phyloP scores from a whole-genome alignment of 2,797 vertebrate species.

The Scyliorhinus canicula region DNA sequence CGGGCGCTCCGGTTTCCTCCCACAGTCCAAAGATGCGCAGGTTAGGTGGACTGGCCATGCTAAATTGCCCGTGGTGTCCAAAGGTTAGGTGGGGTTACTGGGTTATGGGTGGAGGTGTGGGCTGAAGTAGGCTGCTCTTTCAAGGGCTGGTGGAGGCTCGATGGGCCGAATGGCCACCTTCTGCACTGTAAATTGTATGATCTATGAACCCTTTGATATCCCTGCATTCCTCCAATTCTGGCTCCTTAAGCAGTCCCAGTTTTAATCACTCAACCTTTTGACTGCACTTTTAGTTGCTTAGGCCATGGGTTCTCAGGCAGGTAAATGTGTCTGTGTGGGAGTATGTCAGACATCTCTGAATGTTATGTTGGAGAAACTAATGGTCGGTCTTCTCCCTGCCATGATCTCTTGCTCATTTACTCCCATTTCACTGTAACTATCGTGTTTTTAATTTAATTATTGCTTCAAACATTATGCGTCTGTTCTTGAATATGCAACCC shows the following conservation, averaged over 20 bases:
- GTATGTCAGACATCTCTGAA: not conserved
- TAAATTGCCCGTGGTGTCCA: no score
- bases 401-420: not conserved
- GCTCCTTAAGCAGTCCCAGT: not conserved
- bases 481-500: not conserved
- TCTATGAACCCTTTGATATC: not conserved
- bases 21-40: no score
- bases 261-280: not conserved
- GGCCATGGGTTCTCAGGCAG: not conserved
- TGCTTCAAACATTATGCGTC: not conserved
- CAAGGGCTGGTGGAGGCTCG: no score
- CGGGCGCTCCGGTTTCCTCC: no score
- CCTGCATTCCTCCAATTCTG: not conserved
- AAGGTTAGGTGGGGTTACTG: no score
- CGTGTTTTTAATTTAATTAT: not conserved
- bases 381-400: no score
- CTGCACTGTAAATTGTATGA: no score
- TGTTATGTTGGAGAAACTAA: not conserved
- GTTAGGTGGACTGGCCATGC: no score
- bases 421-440: not conserved
- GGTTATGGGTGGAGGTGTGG: no score
- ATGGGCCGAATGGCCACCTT: no score
- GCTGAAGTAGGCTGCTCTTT: no score
- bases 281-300: not conserved
- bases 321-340: not conserved